Evolutionary conservation across 2,113 vertebrate genomes (phyloP).

Genomic region (Phalacrocorax aristotelis): DNA sequence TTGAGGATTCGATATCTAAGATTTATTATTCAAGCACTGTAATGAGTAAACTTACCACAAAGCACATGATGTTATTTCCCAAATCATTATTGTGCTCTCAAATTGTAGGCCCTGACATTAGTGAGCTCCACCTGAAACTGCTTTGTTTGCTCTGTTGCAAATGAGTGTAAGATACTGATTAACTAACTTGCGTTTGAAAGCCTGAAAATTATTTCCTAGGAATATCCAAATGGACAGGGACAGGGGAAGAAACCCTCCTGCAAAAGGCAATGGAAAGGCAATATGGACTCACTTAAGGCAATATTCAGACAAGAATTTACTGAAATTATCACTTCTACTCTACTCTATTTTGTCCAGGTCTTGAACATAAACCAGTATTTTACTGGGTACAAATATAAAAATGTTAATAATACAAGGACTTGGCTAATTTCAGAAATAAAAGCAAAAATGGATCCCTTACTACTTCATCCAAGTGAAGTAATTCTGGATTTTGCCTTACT

Average conservation of each 20-base stretch:
- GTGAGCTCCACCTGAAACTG: neutral
- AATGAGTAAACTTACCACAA: neutral
- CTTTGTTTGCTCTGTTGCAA: slow-evolving; percentile 8
- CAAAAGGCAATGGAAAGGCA: neutral
- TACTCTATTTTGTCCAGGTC: neutral
- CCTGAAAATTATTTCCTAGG: neutral
- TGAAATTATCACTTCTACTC: neutral
- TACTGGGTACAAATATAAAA: neutral
- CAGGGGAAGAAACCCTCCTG: neutral
- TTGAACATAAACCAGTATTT: neutral
- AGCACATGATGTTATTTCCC: neutral
- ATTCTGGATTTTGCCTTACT: neutral
- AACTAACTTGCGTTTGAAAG: neutral
- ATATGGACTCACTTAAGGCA: neutral
- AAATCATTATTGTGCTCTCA: neutral
- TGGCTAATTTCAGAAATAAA: neutral
- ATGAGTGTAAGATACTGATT: slow-evolving; percentile 1
- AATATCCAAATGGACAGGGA: neutral
- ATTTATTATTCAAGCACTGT: neutral
- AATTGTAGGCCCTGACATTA: neutral
- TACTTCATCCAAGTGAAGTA: neutral
- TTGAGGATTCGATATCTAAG: neutral
- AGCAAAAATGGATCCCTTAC: neutral
- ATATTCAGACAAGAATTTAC: neutral
- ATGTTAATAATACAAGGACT: neutral